Base-by-base conservation (phyloP, 2,888 invertebrate genomes). In the Melanchra persicariae region DNA sequence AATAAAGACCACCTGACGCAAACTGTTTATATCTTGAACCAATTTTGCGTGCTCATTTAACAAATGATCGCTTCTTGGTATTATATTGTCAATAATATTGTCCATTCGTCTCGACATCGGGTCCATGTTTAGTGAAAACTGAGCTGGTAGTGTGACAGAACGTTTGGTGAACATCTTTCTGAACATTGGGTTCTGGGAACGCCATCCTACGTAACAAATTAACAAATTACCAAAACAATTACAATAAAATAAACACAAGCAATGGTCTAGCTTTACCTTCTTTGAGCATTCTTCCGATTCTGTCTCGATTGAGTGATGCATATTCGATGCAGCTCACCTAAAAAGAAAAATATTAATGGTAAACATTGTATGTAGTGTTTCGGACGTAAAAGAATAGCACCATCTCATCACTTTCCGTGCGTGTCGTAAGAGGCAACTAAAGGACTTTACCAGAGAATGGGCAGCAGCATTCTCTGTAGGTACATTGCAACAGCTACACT, bases 11-110 rank as follows among this genome's bases (percentile, higher is more conserved):
- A 92, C 86, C 78, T 95, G 95, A 43, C 91, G 90, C 37, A 96
- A 83, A 65, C 95, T 87, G 79, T 96, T 96, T 63, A 96, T 96
- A 75, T 96, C 95, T 74, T 94, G 95, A 9, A 96, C 95, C 30
- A 96, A 87, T 83, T 95, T 95, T 1, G 95, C 95, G 79, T 96
- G 95, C 73, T 95, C 95, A 75, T 92, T 95, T 10, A 93, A 57
- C 45, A 85, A 79, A 63, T 79, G 73, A 60, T 84, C 79, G 37
- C 77, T 79, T 66, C 72, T 76, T 37, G 86, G 85, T 76, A 85
- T 84, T 43, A 81, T 60, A 51, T 84, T 84, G 34, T 78, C 82
- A 54, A 82, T 64, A 51, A 85, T 69, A 30, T 61, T 60, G 34
- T 79, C 78, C 74, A 82, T 64, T 15, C 79, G 70, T 30, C 72